Conservation (phyloP, 2,888 invertebrate species). For the Pollenia amentaria region DNA sequence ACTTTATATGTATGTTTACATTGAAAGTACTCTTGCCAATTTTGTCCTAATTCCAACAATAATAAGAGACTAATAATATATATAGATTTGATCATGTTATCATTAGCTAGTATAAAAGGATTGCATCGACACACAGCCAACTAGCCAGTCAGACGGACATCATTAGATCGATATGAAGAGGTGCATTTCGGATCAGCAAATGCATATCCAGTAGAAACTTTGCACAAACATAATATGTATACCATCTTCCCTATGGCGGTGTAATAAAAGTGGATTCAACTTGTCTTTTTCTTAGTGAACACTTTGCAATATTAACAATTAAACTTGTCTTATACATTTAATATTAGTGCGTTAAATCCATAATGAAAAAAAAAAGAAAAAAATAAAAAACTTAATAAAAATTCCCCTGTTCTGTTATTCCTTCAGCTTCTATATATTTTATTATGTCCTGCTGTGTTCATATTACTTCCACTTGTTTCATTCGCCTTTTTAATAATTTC, state of each 20-base stretch:
- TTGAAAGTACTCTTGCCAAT: no score
- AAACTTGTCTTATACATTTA: slow-evolving; percentile 60
- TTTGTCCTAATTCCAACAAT: no score
- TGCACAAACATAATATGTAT: background rate
- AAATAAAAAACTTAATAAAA: slow-evolving; percentile 45
- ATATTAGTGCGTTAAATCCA: slow-evolving; percentile 38
- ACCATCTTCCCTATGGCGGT: no score
- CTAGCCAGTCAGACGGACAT: no score
- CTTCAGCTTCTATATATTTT: slow-evolving; percentile 23
- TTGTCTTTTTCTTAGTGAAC: slow-evolving; percentile 4
- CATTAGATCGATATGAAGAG: no score
- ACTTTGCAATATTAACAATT: slow-evolving; percentile 43
- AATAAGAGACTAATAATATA: no score
- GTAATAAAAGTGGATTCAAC: background rate
- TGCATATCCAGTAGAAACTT: no score
- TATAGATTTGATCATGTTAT: no score
- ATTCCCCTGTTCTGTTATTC: slow-evolving; percentile 37
- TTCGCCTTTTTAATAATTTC: slow-evolving; percentile 47
- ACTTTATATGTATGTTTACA: no score
- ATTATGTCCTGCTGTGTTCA: slow-evolving; percentile 69
- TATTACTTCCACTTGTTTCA: slow-evolving; percentile 71
- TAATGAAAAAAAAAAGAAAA: slow-evolving; percentile 12
- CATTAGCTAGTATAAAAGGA: no score
- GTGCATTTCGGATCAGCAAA: no score
- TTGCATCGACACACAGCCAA: no score